Conservation (phyloP, 1,140 invertebrate genomes). For the Patella vulgata region DNA sequence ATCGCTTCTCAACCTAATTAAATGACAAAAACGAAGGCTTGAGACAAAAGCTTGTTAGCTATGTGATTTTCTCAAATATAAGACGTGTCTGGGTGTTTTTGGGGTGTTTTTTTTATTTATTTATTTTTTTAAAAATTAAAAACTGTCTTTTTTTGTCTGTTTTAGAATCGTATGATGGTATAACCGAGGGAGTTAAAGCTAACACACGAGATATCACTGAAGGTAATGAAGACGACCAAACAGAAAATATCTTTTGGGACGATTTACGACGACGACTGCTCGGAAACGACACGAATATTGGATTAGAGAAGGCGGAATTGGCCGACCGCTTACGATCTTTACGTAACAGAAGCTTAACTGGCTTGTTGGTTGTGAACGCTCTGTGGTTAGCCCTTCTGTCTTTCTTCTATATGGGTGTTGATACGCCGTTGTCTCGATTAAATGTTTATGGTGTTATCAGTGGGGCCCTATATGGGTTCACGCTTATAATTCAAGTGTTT, state of each 20-base stretch:
- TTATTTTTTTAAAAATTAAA: not conserved
- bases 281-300: constrained; percentile 38
- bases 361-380: constrained; percentile 32
- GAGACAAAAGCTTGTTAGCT: no score
- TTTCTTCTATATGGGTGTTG: constrained; percentile 39
- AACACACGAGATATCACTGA: constrained; percentile 27
- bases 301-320: constrained; percentile 32
- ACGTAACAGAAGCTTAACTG: constrained; percentile 29
- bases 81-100: no score
- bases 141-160: not conserved
- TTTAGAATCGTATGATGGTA: not conserved
- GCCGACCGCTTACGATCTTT: constrained; percentile 27
- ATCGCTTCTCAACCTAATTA: no score
- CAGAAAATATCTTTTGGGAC: constrained; percentile 39
- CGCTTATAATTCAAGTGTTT: constrained; percentile 38
- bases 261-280: constrained; percentile 17
- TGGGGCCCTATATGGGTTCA: constrained; percentile 48
- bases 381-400: constrained; percentile 40
- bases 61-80: no score
- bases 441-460: constrained; percentile 47
- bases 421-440: constrained; percentile 31
- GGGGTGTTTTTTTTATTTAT: not conserved
- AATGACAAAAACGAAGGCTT: no score
- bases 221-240: constrained; percentile 20
- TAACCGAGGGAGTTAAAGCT: not conserved